Percentiles rank a stretch among this genome's conserved stretches.
These are phyloP conservation scores for Eupeodes corollae DNA, from an alignment of 1,140 invertebrate genomes.

Conservation along the genomic window DNA sequence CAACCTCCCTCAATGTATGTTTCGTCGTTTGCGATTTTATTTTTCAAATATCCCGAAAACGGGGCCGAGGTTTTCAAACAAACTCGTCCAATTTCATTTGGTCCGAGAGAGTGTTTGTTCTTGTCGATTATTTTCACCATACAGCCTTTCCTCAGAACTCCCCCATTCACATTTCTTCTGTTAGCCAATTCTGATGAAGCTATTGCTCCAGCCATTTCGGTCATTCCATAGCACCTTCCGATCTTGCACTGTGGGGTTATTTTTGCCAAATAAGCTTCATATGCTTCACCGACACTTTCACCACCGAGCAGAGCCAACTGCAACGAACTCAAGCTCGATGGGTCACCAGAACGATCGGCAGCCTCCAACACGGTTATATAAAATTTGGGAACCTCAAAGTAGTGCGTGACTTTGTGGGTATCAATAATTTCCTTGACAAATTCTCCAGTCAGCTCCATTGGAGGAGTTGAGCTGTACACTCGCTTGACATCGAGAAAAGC, in stretches of 20 bases:
- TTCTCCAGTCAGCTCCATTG: background rate
- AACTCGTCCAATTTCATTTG: slow-evolving; percentile 1
- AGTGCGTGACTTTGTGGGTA: background rate
- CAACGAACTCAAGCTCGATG: background rate
- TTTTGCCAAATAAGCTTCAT: background rate
- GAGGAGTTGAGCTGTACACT: background rate
- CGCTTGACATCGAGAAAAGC: slow-evolving; percentile 1
- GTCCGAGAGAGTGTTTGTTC: background rate
- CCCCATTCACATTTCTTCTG: background rate
- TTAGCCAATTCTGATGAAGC: background rate
- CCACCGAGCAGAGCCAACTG: background rate
- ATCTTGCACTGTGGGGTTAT: background rate
- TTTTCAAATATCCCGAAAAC: slow-evolving; percentile 1
- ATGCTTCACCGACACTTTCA: background rate
- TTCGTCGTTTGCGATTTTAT: background rate
- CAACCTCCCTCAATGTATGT: slow-evolving; percentile 1
- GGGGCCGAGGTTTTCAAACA: background rate
- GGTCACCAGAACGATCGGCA: background rate
- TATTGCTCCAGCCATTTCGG: background rate
- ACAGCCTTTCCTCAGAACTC: background rate
- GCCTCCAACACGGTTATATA: background rate
- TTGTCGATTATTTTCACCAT: slow-evolving; percentile 3
- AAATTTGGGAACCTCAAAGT: background rate
- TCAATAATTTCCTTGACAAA: background rate
- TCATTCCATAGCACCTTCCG: slow-evolving; percentile 3